Conservation (phyloP, 2,888 invertebrate genomes). For the Drosophila paramelanica region DNA sequence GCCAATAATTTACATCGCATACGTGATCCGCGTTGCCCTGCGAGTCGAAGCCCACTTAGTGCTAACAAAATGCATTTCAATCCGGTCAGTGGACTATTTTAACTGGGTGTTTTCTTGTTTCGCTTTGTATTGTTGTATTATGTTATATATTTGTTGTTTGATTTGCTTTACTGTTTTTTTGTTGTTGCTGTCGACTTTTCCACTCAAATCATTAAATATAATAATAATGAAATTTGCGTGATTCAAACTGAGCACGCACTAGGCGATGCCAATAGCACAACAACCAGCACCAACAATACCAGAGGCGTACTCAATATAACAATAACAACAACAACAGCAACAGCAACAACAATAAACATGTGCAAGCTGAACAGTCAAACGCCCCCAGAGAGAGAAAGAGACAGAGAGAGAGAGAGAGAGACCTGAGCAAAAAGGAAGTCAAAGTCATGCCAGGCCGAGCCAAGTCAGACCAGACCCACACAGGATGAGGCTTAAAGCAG, state of each 20-base stretch:
- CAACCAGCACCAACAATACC: constrained; percentile 49
- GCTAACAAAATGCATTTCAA: constrained; percentile 58
- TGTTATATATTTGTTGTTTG: constrained; percentile 9
- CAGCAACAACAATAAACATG: constrained; percentile 48
- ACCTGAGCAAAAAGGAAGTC: constrained; percentile 61
- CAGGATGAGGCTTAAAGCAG: constrained; percentile 60
- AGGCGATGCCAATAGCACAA: constrained; percentile 72
- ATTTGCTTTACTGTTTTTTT: constrained; percentile 11
- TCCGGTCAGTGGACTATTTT: constrained; percentile 62
- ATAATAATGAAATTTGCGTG: constrained; percentile 81
- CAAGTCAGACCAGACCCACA: constrained; percentile 23
- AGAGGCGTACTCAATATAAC: constrained; percentile 68
- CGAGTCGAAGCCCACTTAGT: constrained; percentile 34
- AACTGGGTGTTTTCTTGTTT: constrained; percentile 45
- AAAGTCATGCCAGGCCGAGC: constrained; percentile 62
- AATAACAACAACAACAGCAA: constrained; percentile 39
- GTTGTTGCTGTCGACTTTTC: constrained; percentile 50
- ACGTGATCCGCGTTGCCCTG: constrained; percentile 43
- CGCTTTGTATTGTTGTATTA: constrained; percentile 29
- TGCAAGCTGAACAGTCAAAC: constrained; percentile 64
- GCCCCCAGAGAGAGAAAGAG: constrained; percentile 53
- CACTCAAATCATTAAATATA: constrained; percentile 80
- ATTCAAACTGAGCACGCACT: constrained; percentile 78
- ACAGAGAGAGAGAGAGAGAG: background rate
- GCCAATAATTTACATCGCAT: constrained; percentile 43